Conservation (phyloP, 2,113 vertebrate species). For the Elaphurus davidianus region DNA sequence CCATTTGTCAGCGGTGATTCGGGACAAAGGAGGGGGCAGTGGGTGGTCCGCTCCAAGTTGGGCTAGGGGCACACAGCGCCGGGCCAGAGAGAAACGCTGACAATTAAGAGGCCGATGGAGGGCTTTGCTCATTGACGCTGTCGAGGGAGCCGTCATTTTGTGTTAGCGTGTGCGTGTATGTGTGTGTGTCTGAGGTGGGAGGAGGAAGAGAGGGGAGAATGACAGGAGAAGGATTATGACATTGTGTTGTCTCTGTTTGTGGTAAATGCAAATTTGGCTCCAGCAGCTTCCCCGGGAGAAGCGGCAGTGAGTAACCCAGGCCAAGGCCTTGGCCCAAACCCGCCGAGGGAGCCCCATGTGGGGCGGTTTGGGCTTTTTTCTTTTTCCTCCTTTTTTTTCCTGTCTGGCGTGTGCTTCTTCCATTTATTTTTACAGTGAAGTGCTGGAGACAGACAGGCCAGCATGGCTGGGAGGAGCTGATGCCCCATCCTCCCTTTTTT, state of each 20-base stretch:
- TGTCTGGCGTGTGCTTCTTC: constrained; percentile 49
- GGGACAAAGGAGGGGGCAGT: constrained; percentile 72
- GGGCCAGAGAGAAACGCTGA: constrained; percentile 7
- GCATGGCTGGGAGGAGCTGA: constrained; percentile 48
- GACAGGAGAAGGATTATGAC: constrained; percentile 77
- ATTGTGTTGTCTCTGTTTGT: constrained; percentile 80
- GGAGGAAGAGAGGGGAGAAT: constrained; percentile 68
- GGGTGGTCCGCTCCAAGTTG: constrained; percentile 62
- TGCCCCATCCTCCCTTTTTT: not conserved
- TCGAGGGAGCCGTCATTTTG: constrained; percentile 78
- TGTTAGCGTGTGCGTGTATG: constrained; percentile 45
- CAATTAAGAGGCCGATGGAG: constrained; percentile 56
- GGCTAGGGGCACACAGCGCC: not conserved
- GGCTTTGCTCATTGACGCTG: constrained; percentile 65
- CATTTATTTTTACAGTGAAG: constrained; percentile 72
- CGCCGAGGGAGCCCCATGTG: not conserved
- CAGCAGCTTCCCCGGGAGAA: constrained; percentile 37
- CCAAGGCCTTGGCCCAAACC: constrained; percentile 52
- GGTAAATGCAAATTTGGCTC: constrained; percentile 70
- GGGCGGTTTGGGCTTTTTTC: constrained; percentile 5
- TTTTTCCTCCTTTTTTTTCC: not conserved
- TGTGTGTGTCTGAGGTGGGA: constrained; percentile 70
- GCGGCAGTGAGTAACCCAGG: constrained; percentile 54
- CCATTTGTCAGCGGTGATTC: constrained; percentile 54
- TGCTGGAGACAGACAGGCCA: constrained; percentile 63